Evolutionary conservation across 1,140 invertebrate genomes (phyloP).

Genomic region (Eubasilissa regina): DNA sequence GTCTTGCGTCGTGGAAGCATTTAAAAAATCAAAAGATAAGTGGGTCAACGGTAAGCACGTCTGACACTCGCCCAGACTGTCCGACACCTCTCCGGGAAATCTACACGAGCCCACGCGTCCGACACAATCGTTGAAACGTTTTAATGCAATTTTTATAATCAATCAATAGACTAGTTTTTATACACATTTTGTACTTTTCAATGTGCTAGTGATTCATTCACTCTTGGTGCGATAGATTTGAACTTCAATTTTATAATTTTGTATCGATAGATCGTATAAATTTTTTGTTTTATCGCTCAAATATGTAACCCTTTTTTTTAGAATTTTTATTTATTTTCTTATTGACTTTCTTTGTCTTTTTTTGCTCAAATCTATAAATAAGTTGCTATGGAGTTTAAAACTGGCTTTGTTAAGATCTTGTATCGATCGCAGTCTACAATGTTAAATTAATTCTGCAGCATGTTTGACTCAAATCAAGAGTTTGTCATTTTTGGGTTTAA

Average conservation of each 20-base stretch:
- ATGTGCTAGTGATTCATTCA: not conserved
- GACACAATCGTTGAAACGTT: not conserved
- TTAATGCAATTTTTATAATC: not conserved
- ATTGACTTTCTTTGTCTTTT: not conserved
- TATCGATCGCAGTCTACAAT: too few species aligned
- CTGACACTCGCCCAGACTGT: slow-evolving; percentile 15
- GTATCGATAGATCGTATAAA: not conserved
- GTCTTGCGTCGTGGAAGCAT: slow-evolving; percentile 77
- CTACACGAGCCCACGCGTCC: not conserved
- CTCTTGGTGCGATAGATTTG: not conserved
- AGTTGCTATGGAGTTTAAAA: not conserved
- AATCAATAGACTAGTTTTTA: slow-evolving; percentile 15
- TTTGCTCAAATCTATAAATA: not conserved
- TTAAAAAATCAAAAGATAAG: slow-evolving; percentile 75
- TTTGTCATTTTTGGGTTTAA: too few species aligned
- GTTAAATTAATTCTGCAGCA: too few species aligned
- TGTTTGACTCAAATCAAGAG: too few species aligned
- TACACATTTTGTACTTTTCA: slow-evolving; percentile 15
- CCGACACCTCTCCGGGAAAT: not conserved
- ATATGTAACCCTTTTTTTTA: not conserved
- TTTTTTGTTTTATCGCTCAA: not conserved
- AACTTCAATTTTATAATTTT: not conserved
- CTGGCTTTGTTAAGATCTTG: too few species aligned
- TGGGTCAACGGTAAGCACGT: slow-evolving; percentile 62
- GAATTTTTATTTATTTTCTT: slow-evolving; percentile 1